phyloP scores from a whole-genome alignment of 2,888 invertebrate species.

The Corythucha ciliata region DNA sequence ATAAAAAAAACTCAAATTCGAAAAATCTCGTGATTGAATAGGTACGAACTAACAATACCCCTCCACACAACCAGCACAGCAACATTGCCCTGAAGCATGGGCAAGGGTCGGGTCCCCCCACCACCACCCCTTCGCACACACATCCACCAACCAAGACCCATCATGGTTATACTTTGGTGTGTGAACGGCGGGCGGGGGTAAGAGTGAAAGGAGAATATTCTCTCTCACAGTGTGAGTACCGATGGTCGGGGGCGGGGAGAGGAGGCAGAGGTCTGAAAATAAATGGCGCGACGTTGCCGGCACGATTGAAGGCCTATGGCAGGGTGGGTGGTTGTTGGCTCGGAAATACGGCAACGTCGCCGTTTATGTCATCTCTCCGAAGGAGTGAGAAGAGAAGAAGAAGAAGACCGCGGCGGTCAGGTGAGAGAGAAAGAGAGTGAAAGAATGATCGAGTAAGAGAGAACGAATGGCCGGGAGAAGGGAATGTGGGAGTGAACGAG shows the following conservation, averaged over 20 bases:
- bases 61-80: no score
- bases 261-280: constrained; percentile 30
- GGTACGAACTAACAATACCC: no score
- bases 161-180: no score
- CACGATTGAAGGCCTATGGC: neutral
- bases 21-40: no score
- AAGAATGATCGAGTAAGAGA: neutral
- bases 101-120: no score
- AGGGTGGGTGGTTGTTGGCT: constrained; percentile 1
- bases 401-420: neutral
- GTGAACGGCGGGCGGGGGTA: constrained; percentile 39
- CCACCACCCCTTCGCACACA: no score
- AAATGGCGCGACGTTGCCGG: constrained; percentile 2
- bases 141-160: no score
- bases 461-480: neutral
- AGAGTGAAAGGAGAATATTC: constrained; percentile 41
- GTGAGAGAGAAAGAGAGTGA: neutral
- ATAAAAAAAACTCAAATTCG: no score
- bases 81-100: no score
- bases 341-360: neutral
- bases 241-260: constrained; percentile 36
- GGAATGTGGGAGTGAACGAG: neutral
- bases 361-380: constrained; percentile 3
- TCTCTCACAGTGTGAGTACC: no score
- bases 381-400: neutral